Base-by-base conservation (phyloP, 1,140 invertebrate genomes). In the Drosophila suzukii region DNA sequence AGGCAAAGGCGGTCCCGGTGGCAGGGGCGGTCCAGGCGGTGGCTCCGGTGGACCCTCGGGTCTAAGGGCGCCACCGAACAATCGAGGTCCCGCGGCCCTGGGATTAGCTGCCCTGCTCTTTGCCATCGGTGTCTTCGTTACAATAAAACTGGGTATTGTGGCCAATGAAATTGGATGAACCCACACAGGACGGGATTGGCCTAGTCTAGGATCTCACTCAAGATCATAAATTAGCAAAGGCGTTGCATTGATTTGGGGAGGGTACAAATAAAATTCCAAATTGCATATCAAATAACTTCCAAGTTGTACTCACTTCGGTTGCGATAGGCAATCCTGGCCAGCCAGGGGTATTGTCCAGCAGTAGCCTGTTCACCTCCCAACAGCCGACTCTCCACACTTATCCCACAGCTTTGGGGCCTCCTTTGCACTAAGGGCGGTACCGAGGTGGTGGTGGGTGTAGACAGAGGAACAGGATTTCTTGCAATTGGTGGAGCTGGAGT, bases 261-360 rank as follows among this genome's bases (percentile, higher is more conserved):
- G 27, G n/a, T 36, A 34, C 32, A 8, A 11, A 68, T 36, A 38
- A 58, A 76, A 75, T 57, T 61, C 53, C 0, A 62, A 70, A 78
- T 60, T 70, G 27, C 27, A 34, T 17, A 60, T 56, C 36, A 51
- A 12, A 11, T 13, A 15, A 12, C 6, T 3, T 10, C 8, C 10
- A n/a, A 30, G n/a, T 6, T 17, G 41, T 50, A 88, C 78, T 90
- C 24, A 89, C 82, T 73, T 77, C 73, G 71, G 60, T 89, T 91
- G 11, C 83, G 72, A 78, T 96, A 96, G 24, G 95, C 96, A 20
- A 97, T 90, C 24, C 95, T 92, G 0, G 93, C 94, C 55, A 96
- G 93, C 96, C 96, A 96, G 0, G 95, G 95, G 91, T 94, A 96
- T 66, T 95, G 94, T 8, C 95, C 95, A 0, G 95, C 78, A 0